phyloP scores from a whole-genome alignment of 64 coral and sea anemone genomes.

The Montipora cactus region DNA sequence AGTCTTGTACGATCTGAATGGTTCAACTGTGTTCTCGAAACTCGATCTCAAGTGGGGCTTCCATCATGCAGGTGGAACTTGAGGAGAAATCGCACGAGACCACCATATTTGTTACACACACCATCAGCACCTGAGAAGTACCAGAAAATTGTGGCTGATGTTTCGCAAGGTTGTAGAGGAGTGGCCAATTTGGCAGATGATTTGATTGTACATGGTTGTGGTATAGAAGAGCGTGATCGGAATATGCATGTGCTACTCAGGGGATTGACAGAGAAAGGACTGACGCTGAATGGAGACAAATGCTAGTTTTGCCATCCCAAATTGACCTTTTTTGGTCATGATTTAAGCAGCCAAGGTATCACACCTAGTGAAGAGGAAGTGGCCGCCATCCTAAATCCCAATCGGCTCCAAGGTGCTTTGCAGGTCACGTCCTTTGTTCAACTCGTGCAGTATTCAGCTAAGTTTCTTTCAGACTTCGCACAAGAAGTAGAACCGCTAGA shows the following conservation, averaged over 20 bases:
- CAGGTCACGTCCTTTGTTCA: conserved; percentile 17
- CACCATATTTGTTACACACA: no score
- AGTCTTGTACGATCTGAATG: no score
- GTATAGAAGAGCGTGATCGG: background rate
- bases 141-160: background rate
- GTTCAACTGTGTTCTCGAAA: no score
- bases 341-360: background rate
- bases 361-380: conserved; percentile 17
- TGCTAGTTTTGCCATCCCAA: conserved; percentile 28
- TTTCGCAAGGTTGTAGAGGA: conserved; percentile 21
- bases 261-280: background rate
- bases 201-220: conserved; percentile 32
- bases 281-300: conserved; percentile 6
- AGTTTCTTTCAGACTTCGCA: conserved; percentile 25
- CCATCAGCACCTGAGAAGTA: no score
- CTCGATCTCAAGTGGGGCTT: no score
- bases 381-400: background rate
- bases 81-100: background rate
- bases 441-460: conserved; percentile 14
- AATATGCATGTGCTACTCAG: background rate
- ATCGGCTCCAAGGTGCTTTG: background rate
- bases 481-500: conserved; percentile 41
- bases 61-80: background rate
- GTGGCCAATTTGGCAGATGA: background rate
- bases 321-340: conserved; percentile 27